Conservation (phyloP, 2,113 vertebrate genomes). For the Petrocephalus microphthalmus region DNA sequence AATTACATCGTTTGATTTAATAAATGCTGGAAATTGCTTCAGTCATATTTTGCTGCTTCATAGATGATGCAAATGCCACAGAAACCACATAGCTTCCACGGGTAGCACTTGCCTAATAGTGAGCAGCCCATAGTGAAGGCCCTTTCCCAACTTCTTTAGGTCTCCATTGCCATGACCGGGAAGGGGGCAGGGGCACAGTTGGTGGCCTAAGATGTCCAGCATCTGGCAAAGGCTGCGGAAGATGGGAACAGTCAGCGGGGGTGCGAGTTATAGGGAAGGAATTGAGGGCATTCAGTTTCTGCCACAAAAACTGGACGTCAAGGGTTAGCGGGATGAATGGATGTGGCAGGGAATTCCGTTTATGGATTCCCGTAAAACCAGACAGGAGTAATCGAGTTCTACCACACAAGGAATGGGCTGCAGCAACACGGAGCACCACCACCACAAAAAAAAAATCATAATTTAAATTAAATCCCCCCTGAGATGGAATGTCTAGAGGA, state of each 20-base stretch:
- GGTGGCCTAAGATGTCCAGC: not conserved
- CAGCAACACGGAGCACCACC: not conserved
- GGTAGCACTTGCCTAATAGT: not conserved
- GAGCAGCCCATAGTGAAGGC: not conserved
- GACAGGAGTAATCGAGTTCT: not conserved
- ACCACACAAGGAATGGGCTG: conserved; percentile 16
- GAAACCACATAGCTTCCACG: not conserved
- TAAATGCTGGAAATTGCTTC: not conserved
- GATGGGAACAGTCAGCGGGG: not conserved
- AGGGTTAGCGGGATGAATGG: not conserved
- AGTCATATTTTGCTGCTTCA: not conserved
- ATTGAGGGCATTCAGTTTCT: not conserved
- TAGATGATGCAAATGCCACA: not conserved
- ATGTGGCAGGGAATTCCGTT: not conserved
- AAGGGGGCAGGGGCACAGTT: not conserved
- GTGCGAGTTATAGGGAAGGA: not conserved
- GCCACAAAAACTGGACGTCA: not conserved
- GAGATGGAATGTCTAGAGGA: conserved; percentile 13
- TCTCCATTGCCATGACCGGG: not conserved
- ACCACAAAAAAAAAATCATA: conserved; percentile 27
- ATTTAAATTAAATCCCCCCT: conserved; percentile 28
- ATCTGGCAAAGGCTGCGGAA: not conserved
- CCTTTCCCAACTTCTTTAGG: not conserved
- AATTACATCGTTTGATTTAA: not conserved
- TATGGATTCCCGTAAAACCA: not conserved